Evolutionary conservation across 2,797 vertebrate genomes (phyloP).

Genomic region (Gallirallus australis): DNA sequence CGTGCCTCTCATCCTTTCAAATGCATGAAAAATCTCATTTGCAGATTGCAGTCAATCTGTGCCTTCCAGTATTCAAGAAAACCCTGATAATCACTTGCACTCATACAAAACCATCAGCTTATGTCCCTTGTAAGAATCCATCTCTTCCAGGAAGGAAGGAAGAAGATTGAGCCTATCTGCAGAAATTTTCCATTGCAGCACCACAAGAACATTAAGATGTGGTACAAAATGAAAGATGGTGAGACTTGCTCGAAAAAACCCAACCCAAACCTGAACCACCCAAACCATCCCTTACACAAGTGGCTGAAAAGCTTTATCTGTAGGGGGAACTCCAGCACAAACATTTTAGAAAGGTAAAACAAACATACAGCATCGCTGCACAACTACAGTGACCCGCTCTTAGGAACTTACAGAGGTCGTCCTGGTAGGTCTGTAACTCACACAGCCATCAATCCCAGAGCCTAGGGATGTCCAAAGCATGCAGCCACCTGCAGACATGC

Average conservation of each 20-base stretch:
- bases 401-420: not conserved
- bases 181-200: not conserved
- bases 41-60: not conserved
- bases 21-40: not conserved
- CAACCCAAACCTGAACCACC: too few species aligned
- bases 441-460: accelerated
- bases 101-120: not conserved
- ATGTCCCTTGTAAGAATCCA: not conserved
- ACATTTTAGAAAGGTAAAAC: not conserved
- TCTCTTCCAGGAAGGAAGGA: not conserved
- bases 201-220: not conserved
- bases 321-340: not conserved
- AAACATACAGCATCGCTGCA: accelerated
- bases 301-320: not conserved
- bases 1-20: not conserved
- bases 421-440: not conserved
- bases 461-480: not conserved
- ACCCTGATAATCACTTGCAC: not conserved
- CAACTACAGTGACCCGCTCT: not conserved
- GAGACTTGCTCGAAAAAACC: not conserved
- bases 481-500: accelerated
- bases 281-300: not conserved
- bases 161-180: not conserved
- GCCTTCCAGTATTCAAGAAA: not conserved
- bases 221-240: not conserved